Conservation (phyloP, 2,113 vertebrate species). For the Crotophaga sulcirostris region DNA sequence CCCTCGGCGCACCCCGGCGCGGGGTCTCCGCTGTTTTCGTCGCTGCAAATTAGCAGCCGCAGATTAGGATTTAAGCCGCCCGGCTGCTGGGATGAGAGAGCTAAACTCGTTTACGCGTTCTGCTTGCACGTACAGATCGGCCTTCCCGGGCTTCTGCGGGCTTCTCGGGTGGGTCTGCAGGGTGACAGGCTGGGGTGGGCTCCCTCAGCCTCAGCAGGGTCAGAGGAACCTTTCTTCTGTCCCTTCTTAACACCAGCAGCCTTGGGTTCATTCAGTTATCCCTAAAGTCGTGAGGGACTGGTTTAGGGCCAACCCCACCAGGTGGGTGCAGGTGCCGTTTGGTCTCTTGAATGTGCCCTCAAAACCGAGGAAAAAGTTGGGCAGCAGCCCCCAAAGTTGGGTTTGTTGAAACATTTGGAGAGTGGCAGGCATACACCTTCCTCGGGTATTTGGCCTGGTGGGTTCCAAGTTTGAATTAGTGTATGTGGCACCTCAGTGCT, state of each 20-base stretch:
- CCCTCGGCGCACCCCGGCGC: fast-evolving
- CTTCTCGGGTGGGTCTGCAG: neutral
- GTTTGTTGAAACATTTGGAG: neutral
- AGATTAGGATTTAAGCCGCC: neutral
- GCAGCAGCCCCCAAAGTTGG: neutral
- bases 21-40: no score
- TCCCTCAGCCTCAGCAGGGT: fast-evolving
- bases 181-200: neutral
- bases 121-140: neutral
- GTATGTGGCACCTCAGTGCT: no score
- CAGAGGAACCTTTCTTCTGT: fast-evolving
- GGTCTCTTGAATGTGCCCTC: fast-evolving
- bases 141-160: fast-evolving
- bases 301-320: fast-evolving
- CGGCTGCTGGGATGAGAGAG: neutral
- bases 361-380: neutral
- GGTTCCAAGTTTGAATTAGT: neutral
- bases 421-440: no score
- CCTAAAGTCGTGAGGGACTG: fast-evolving
- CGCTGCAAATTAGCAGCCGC: neutral
- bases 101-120: neutral
- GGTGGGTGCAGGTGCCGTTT: fast-evolving
- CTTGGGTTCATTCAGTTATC: neutral
- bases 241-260: fast-evolving
- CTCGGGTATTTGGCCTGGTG: fast-evolving